These are phyloP conservation scores for Polyergus mexicanus DNA, from an alignment of 1,140 invertebrate genomes.

Conservation along the genomic window DNA sequence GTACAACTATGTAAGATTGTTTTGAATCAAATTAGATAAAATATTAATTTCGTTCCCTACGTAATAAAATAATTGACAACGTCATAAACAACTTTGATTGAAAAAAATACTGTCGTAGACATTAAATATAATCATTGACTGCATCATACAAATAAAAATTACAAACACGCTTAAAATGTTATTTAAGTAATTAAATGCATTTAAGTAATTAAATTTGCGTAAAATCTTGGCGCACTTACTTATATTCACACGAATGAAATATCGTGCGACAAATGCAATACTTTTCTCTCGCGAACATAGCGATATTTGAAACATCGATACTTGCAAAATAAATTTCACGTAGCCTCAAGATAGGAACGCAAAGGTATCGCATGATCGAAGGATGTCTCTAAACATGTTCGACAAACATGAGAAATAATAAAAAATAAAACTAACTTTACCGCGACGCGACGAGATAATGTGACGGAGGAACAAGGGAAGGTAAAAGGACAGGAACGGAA, in stretches of 20 bases:
- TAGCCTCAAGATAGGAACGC: slow-evolving; percentile 67
- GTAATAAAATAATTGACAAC: not conserved
- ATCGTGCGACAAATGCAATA: slow-evolving; percentile 1
- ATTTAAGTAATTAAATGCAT: too few relatives aligned
- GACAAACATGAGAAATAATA: slow-evolving; percentile 68
- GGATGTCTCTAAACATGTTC: slow-evolving; percentile 74
- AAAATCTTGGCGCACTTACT: not conserved
- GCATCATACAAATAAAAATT: not conserved
- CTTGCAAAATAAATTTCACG: slow-evolving; percentile 71
- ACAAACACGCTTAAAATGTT: too few relatives aligned
- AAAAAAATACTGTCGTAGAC: not conserved
- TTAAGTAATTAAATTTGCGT: not conserved
- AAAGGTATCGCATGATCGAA: slow-evolving; percentile 58
- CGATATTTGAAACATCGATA: slow-evolving; percentile 57
- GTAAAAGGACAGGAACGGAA: slow-evolving; percentile 54
- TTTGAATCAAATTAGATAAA: not conserved
- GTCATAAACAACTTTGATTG: not conserved
- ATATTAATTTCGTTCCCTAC: not conserved
- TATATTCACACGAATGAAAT: not conserved
- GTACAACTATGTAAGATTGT: not conserved
- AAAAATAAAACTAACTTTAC: slow-evolving; percentile 64
- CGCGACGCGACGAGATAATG: not conserved
- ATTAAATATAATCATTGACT: not conserved
- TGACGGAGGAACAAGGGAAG: slow-evolving; percentile 38
- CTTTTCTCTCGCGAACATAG: slow-evolving; percentile 10